Conservation (phyloP, 1,140 invertebrate genomes). For the Drosophila pallidifrons region DNA sequence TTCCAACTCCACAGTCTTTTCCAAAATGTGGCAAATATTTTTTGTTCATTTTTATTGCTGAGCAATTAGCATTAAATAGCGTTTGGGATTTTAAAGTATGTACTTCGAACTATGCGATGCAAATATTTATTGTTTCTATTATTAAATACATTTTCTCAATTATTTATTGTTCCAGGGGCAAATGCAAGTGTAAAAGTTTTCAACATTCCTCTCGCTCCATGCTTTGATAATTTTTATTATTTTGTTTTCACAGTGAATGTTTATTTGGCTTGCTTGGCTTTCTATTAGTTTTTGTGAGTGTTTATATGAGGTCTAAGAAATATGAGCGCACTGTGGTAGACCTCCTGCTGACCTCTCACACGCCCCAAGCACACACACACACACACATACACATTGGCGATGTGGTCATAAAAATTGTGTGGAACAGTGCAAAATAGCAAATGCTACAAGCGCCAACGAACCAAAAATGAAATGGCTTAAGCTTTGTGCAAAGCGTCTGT, state of each 20-base stretch:
- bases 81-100: too few species aligned
- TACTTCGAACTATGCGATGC: background rate
- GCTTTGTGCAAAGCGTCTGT: slow-evolving; percentile 72
- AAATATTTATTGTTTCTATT: slow-evolving; percentile 3
- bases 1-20: too few species aligned
- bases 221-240: slow-evolving; percentile 22
- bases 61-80: too few species aligned
- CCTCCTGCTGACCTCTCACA: slow-evolving; percentile 32
- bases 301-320: slow-evolving; percentile 73
- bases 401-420: slow-evolving; percentile 56
- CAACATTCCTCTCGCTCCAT: background rate
- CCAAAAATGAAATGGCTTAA: slow-evolving; percentile 82
- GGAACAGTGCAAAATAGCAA: slow-evolving; percentile 75
- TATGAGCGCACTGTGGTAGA: slow-evolving; percentile 69
- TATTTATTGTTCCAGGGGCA: slow-evolving; percentile 20
- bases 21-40: too few species aligned
- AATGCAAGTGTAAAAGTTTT: slow-evolving; percentile 22
- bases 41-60: too few species aligned
- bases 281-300: slow-evolving; percentile 76
- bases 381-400: background rate
- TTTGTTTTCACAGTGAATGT: slow-evolving; percentile 30
- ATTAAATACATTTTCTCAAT: background rate
- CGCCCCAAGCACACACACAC: background rate
- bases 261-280: slow-evolving; percentile 56
- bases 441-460: slow-evolving; percentile 75